Evolutionary conservation across 2,797 vertebrate genomes (phyloP).

Genomic region (Cetoscarus ocellatus): DNA sequence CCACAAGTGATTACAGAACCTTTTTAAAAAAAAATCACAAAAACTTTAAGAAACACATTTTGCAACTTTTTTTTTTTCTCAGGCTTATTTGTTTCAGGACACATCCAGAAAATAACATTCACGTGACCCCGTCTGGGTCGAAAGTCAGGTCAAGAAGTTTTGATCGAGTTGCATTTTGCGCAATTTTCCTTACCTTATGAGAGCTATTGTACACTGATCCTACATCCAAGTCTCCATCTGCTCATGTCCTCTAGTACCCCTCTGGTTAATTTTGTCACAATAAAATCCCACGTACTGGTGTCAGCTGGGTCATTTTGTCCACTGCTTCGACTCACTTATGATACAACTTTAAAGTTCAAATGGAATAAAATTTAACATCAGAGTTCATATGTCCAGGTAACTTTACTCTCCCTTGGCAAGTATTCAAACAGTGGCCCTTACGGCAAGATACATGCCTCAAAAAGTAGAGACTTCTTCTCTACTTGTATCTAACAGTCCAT

Average conservation of each 20-base stretch:
- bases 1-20: conserved; percentile 25
- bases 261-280: conserved; percentile 1
- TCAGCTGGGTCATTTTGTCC: neutral
- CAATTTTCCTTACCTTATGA: neutral
- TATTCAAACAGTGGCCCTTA: neutral
- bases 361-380: neutral
- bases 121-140: conserved; percentile 20
- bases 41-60: conserved; percentile 18
- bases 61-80: conserved; percentile 9
- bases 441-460: neutral
- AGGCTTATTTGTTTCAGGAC: conserved; percentile 18
- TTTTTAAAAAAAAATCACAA: conserved; percentile 16
- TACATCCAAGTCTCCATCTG: conserved; percentile 25
- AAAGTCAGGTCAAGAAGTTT: conserved; percentile 15
- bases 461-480: neutral
- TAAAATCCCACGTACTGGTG: neutral
- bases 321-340: neutral
- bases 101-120: conserved; percentile 44
- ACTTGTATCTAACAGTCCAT: conserved; percentile 11
- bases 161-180: conserved; percentile 15
- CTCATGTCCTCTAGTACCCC: neutral
- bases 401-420: conserved; percentile 6
- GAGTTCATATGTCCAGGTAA: conserved; percentile 20
- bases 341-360: neutral
- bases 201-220: conserved; percentile 7